Base-by-base conservation (phyloP, 2,113 vertebrate genomes). In the Pseudopipra pipra region DNA sequence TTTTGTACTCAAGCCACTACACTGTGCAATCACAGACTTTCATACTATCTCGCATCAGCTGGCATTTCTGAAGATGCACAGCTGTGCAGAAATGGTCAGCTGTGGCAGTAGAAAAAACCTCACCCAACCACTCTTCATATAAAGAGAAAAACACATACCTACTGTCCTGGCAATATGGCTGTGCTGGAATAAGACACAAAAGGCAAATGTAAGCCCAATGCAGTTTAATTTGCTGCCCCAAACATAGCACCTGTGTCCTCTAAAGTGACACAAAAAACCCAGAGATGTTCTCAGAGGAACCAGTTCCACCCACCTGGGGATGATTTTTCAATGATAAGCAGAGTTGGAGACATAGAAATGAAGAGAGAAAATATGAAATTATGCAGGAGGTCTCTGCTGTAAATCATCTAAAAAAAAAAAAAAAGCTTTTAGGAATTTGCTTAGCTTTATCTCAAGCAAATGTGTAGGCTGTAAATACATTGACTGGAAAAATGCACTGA, bases 361-460 rank as follows among this genome's bases (percentile, higher is more conserved):
- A 68, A 88, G 30, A 43, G 1, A 39, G 3, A 62, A 47, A 70
- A 49, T 41, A 47, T 2, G 14, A 61, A 91, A 49, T 67, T 59
- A 81, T 7, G 14, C 23, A 75, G 39, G 21, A 41, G 2, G 12
- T 30, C 33, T 75, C 55, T 12, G 14, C 4, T 63, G 20, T 59
- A 85, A 91, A 89, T 59, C 13, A 65, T 55, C 90, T 9, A 1
- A 25, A 56, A 37, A 12, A 8, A 14, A n/a, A n/a, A n/a, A 35
- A 33, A 23, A 20, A 43, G 1, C 2, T 27, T 44, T 30, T 71
- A 63, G 18, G 35, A 85, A 81, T 39, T 85, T 52, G 5, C 61
- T 81, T 67, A 41, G 21, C 27, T 89, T 93, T 89, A 72, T 75
- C 56, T 78, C 55, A 85, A 95, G 73, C n/a, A 89, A 93, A 72